phyloP scores from a whole-genome alignment of 2,888 invertebrate species.

The Phlogophora meticulosa region DNA sequence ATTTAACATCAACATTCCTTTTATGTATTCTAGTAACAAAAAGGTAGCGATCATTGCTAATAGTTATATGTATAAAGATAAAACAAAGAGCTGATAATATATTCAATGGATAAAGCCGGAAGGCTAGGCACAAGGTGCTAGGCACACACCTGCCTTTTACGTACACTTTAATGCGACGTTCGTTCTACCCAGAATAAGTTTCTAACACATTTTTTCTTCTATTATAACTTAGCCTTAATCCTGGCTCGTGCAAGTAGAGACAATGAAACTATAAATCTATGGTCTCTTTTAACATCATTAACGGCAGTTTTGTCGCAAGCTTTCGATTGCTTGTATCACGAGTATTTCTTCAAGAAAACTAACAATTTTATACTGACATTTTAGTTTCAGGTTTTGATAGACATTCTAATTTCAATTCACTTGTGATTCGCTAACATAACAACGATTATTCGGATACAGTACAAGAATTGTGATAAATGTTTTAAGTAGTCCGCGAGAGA shows the following conservation, averaged over 20 bases:
- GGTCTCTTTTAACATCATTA: conserved; percentile 12
- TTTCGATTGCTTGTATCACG: conserved; percentile 15
- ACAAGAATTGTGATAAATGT: not conserved
- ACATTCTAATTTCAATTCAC: not conserved
- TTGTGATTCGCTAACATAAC: not conserved
- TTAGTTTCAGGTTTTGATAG: not conserved
- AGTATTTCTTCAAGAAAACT: conserved; percentile 2
- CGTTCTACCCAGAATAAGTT: conserved; percentile 64
- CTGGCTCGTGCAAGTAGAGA: conserved; percentile 12
- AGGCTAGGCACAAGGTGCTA: conserved; percentile 85
- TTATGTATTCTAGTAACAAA: conserved; percentile 44
- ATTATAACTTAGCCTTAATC: conserved; percentile 33
- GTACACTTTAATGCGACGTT: conserved; percentile 70
- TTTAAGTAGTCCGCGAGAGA: conserved; percentile 15
- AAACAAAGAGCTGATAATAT: conserved; percentile 81
- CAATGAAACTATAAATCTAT: conserved; percentile 46
- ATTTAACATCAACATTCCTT: conserved; percentile 41
- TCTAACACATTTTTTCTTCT: conserved; percentile 54
- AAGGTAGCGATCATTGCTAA: conserved; percentile 51
- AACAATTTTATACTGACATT: not conserved
- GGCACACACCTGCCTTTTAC: conserved; percentile 80
- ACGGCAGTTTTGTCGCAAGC: conserved; percentile 11
- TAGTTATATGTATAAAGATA: conserved; percentile 63
- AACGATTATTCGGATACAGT: not conserved
- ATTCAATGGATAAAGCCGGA: conserved; percentile 83